These are phyloP conservation scores for Cynoglossus semilaevis DNA, from an alignment of 2,113 vertebrate genomes.

Conservation along the genomic window DNA sequence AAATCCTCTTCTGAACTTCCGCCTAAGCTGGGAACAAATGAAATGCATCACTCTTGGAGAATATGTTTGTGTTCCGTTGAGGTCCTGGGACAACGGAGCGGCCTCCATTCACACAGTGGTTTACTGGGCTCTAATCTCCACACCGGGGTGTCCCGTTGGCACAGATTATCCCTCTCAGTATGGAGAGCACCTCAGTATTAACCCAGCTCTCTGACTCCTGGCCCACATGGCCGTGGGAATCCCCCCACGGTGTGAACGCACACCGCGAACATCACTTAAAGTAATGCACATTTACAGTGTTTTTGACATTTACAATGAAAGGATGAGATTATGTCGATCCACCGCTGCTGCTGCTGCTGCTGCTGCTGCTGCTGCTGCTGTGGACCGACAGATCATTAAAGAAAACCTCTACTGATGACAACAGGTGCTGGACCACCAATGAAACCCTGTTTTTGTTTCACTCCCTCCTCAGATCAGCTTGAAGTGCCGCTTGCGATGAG, in stretches of 20 bases:
- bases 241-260: slow-evolving; percentile 6
- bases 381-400: too few species aligned
- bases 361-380: not conserved
- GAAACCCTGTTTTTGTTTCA: not conserved
- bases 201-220: slow-evolving; percentile 65
- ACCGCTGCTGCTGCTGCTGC: not conserved
- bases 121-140: slow-evolving; percentile 67
- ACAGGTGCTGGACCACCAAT: not conserved
- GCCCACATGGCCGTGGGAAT: slow-evolving; percentile 67
- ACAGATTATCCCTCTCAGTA: slow-evolving; percentile 66
- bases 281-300: slow-evolving; percentile 6
- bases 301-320: not conserved
- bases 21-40: slow-evolving; percentile 58
- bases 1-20: slow-evolving; percentile 31
- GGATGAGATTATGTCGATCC: not conserved
- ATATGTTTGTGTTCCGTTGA: slow-evolving; percentile 58
- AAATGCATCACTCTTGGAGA: slow-evolving; percentile 37
- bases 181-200: slow-evolving; percentile 46
- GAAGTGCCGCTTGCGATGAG: slow-evolving; percentile 85
- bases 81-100: slow-evolving; percentile 64
- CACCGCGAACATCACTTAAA: slow-evolving; percentile 27
- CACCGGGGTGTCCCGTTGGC: slow-evolving; percentile 62
- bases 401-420: not conserved
- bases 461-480: slow-evolving; percentile 63
- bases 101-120: slow-evolving; percentile 70